Conservation (phyloP, 1,140 invertebrate genomes). For the Ptiloglossa arizonensis region DNA sequence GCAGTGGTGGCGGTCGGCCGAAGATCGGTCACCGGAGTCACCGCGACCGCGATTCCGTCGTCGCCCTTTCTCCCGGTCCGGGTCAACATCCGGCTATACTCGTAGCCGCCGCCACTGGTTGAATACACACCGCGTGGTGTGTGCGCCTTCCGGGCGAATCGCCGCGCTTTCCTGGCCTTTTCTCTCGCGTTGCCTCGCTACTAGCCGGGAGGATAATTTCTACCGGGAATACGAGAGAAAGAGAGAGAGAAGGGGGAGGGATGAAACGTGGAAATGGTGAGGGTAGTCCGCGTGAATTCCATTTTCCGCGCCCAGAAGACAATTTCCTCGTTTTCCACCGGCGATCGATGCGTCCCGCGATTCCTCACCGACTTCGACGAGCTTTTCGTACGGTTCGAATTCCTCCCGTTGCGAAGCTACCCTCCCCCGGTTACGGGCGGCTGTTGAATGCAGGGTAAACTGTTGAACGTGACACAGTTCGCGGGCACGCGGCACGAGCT, state of each 20-base stretch:
- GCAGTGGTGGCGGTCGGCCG: background rate
- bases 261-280: too few relatives aligned
- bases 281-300: too few relatives aligned
- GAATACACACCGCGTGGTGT: slow-evolving; percentile 53
- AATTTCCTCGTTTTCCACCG: background rate
- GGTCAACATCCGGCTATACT: slow-evolving; percentile 47
- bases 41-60: slow-evolving; percentile 9
- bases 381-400: too few relatives aligned
- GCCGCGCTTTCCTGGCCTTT: slow-evolving; percentile 25
- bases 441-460: slow-evolving; percentile 42
- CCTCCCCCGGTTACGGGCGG: background rate
- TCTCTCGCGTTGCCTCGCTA: background rate
- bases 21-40: slow-evolving; percentile 47
- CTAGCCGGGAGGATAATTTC: slow-evolving; percentile 44
- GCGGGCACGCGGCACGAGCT: background rate
- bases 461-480: slow-evolving; percentile 37
- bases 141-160: slow-evolving; percentile 40
- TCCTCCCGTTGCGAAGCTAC: slow-evolving; percentile 3
- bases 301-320: slow-evolving; percentile 13
- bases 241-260: too few relatives aligned
- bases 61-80: background rate
- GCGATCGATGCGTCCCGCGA: too few relatives aligned
- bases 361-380: too few relatives aligned
- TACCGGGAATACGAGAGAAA: slow-evolving; percentile 41
- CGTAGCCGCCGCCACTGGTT: slow-evolving; percentile 49